Evolutionary conservation across 30 jellyfish, hydroid and myxozoan species (phyloP).

Genomic region (Aurelia sp.): DNA sequence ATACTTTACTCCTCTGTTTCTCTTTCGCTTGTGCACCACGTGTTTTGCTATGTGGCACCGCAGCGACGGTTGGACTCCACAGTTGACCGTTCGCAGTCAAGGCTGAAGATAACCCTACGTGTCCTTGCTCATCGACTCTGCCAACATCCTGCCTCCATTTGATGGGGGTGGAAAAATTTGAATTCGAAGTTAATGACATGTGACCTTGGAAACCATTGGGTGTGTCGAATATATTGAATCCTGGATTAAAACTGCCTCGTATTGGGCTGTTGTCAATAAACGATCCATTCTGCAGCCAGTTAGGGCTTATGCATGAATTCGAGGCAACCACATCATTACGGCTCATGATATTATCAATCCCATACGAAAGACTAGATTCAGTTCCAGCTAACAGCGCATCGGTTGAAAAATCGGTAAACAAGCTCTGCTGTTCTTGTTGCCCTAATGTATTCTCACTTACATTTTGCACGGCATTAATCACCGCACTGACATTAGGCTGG

Average conservation of each 20-base stretch:
- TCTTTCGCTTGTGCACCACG: slow-evolving; percentile 34
- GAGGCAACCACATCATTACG: slow-evolving; percentile 72
- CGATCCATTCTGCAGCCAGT: slow-evolving; percentile 69
- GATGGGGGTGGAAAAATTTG: slow-evolving; percentile 35
- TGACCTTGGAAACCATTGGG: slow-evolving; percentile 50
- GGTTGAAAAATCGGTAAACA: slow-evolving; percentile 91
- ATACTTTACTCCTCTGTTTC: slow-evolving; percentile 1
- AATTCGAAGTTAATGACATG: not conserved
- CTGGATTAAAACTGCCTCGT: slow-evolving; percentile 83
- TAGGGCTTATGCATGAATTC: slow-evolving; percentile 74
- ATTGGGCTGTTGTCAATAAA: slow-evolving; percentile 90
- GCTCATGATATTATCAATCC: slow-evolving; percentile 86
- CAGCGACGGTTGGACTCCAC: slow-evolving; percentile 28
- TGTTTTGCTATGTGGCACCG: slow-evolving; percentile 13
- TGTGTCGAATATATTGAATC: slow-evolving; percentile 58
- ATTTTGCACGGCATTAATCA: not conserved
- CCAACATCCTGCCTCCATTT: slow-evolving; percentile 65
- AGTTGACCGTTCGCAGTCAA: not conserved
- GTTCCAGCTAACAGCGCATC: slow-evolving; percentile 79
- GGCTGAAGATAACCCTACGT: slow-evolving; percentile 3
- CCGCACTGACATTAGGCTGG: slow-evolving; percentile 33
- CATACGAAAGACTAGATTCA: slow-evolving; percentile 86
- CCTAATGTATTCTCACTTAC: slow-evolving; percentile 40
- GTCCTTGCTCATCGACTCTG: slow-evolving; percentile 46
- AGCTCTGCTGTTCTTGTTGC: slow-evolving; percentile 73